Conservation (phyloP, 2,797 vertebrate genomes). For the Crocodylus rhombifer region DNA sequence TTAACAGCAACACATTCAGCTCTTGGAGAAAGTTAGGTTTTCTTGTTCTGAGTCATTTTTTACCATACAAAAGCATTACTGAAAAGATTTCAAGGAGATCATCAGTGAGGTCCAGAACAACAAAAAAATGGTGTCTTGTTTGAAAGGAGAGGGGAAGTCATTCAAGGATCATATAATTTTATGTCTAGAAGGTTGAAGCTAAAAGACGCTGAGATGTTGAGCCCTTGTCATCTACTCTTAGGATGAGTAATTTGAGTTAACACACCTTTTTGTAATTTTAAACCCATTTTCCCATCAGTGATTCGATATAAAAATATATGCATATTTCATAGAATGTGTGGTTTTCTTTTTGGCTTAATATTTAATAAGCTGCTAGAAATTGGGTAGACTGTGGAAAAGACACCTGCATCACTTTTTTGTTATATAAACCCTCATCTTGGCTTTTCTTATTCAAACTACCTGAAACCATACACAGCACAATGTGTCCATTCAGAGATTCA, state of each 20-base stretch:
- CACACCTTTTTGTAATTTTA: not conserved
- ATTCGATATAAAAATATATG: not conserved
- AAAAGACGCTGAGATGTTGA: not conserved
- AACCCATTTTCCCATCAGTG: not conserved
- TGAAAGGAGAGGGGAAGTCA: not conserved
- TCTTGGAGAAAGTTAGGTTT: not conserved
- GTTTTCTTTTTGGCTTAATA: not conserved
- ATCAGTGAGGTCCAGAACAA: not conserved
- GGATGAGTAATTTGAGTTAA: not conserved
- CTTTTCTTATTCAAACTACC: too few relatives aligned
- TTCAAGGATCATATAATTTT: not conserved
- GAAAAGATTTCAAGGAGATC: not conserved
- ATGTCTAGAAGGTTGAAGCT: not conserved
- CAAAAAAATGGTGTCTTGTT: not conserved
- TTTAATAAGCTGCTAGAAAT: not conserved
- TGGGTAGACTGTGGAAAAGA: not conserved
- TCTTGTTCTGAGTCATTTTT: not conserved
- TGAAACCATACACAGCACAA: not conserved
- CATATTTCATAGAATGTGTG: not conserved
- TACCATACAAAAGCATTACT: not conserved
- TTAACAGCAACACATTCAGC: not conserved
- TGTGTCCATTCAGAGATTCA: too few relatives aligned
- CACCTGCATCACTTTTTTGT: accelerated
- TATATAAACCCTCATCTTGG: not conserved
- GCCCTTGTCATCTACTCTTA: not conserved